phyloP scores from a whole-genome alignment of 1,140 invertebrate genomes.

The Ceratoteleas bidentatus region DNA sequence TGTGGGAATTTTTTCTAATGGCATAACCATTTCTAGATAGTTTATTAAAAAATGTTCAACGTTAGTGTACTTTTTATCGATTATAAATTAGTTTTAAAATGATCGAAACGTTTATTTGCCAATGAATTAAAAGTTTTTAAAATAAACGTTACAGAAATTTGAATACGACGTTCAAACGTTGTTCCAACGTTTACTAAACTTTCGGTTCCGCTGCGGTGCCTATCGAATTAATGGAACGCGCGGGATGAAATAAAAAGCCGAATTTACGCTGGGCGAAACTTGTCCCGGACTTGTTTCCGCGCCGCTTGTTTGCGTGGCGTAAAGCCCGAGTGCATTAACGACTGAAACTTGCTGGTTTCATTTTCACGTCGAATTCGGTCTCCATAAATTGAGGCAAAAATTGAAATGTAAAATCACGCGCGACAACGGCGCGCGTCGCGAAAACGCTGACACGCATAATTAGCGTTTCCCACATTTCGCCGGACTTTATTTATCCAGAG shows the following conservation, averaged over 20 bases:
- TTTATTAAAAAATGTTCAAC: too few relatives aligned
- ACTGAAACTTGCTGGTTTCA: slow-evolving; percentile 34
- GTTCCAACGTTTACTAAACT: background rate
- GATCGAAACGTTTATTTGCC: too few relatives aligned
- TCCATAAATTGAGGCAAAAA: slow-evolving; percentile 36
- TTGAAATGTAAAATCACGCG: slow-evolving; percentile 44
- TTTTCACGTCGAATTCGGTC: slow-evolving; percentile 28
- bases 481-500: background rate
- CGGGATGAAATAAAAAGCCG: slow-evolving; percentile 30
- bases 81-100: too few relatives aligned
- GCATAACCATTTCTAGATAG: too few relatives aligned
- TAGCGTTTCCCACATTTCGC: background rate
- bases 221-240: background rate
- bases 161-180: background rate
- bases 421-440: background rate
- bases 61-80: too few relatives aligned
- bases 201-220: background rate
- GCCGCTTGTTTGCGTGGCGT: slow-evolving; percentile 23
- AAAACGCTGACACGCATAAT: slow-evolving; percentile 32
- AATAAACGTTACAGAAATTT: too few relatives aligned
- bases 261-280: slow-evolving; percentile 25
- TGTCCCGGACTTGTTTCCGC: slow-evolving; percentile 1
- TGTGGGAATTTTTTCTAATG: too few relatives aligned
- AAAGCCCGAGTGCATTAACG: slow-evolving; percentile 18
- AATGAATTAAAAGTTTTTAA: too few relatives aligned